Percentiles rank a stretch among this genome's conserved stretches.
phyloP scores from a whole-genome alignment of 64 coral and sea anemone species.

The Montipora cactus region DNA sequence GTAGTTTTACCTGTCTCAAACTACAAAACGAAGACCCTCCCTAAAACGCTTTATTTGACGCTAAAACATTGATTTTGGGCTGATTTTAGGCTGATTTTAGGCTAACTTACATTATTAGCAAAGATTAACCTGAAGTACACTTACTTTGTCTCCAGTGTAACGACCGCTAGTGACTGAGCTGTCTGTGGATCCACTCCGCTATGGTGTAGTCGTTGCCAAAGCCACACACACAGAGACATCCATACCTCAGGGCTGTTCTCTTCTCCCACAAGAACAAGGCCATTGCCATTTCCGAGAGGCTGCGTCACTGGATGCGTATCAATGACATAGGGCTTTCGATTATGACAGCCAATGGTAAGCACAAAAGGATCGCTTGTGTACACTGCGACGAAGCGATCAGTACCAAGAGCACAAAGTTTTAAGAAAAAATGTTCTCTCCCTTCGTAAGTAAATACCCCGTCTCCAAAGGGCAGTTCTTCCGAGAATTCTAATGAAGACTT shows the following conservation, averaged over 20 bases:
- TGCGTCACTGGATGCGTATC: conserved; percentile 25
- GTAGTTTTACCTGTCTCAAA: too few relatives aligned
- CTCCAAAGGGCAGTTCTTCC: not conserved
- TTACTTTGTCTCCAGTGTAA: too few relatives aligned
- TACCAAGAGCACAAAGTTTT: not conserved
- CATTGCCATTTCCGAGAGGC: conserved; percentile 21
- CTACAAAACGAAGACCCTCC: too few relatives aligned
- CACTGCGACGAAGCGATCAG: not conserved
- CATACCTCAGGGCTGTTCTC: conserved; percentile 36
- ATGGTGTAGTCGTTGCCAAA: conserved; percentile 37
- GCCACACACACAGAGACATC: conserved; percentile 45
- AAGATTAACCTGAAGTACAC: too few relatives aligned
- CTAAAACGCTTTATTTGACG: too few relatives aligned
- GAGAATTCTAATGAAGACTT: not conserved
- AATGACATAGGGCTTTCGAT: not conserved
- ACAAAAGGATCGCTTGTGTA: not conserved
- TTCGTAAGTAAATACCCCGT: not conserved
- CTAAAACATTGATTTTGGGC: too few relatives aligned
- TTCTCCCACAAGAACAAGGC: conserved; percentile 21
- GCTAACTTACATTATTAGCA: too few relatives aligned
- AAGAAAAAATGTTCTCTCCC: not conserved
- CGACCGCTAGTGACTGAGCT: not conserved
- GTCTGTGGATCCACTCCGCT: conserved; percentile 31
- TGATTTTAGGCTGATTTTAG: too few relatives aligned
- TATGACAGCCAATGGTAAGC: not conserved